A percentile compares a stretch with the other conserved stretches of the same genome.
These are phyloP conservation scores for Limnephilus marmoratus DNA, from an alignment of 2,888 invertebrate species.

Conservation along the genomic window DNA sequence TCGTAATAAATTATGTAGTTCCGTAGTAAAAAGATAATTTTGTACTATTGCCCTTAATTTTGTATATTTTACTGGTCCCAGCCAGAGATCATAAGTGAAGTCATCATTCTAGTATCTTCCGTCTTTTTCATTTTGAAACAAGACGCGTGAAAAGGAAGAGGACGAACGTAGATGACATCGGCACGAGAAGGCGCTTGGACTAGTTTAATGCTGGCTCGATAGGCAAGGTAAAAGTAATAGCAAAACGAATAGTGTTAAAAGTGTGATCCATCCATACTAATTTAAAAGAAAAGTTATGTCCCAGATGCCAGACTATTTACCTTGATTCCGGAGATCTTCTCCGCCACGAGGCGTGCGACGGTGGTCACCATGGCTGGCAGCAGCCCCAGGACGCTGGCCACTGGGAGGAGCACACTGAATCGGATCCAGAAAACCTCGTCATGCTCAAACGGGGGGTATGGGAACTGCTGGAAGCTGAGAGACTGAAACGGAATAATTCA, in stretches of 20 bases:
- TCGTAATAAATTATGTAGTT: not conserved
- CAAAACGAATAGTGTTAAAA: too few species aligned
- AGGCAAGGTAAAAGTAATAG: not conserved
- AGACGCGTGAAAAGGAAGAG: too few species aligned
- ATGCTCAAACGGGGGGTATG: conserved; percentile 73
- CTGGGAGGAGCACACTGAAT: conserved; percentile 70
- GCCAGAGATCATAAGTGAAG: too few species aligned
- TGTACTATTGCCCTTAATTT: not conserved
- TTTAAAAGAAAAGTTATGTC: too few species aligned
- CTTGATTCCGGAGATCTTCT: conserved; percentile 71
- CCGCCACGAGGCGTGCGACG: conserved; percentile 70
- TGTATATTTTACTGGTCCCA: too few species aligned
- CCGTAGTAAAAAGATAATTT: not conserved
- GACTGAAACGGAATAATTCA: conserved; percentile 68
- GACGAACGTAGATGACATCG: too few species aligned
- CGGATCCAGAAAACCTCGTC: conserved; percentile 69
- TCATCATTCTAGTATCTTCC: too few species aligned
- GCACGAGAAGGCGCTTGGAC: too few species aligned
- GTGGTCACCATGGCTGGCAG: conserved; percentile 68
- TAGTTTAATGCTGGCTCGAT: not conserved
- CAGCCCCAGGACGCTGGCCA: conserved; percentile 2
- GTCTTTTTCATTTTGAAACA: too few species aligned
- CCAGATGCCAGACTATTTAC: conserved; percentile 63
- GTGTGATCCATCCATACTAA: too few species aligned
- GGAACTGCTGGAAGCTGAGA: conserved; percentile 77